These are phyloP conservation scores for Geophilus truncorum DNA, from an alignment of 2,888 invertebrate species.

Conservation along the genomic window DNA sequence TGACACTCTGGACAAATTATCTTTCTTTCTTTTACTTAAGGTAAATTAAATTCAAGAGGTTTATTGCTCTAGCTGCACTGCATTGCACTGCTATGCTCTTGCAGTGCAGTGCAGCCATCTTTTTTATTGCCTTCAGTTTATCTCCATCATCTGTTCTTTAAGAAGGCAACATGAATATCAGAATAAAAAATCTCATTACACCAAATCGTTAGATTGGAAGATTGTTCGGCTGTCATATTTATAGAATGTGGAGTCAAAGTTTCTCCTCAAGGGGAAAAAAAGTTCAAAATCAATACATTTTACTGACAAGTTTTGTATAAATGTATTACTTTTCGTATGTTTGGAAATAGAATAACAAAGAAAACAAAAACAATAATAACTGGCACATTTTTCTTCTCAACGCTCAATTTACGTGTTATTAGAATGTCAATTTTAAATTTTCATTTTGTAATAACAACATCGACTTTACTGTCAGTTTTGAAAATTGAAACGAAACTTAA, in stretches of 20 bases:
- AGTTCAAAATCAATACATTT: neutral
- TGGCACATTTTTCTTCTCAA: too few relatives aligned
- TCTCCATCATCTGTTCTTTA: neutral
- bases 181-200: neutral
- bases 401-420: too few relatives aligned
- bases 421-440: too few relatives aligned
- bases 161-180: neutral
- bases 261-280: neutral
- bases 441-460: too few relatives aligned
- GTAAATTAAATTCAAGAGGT: neutral
- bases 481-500: too few relatives aligned
- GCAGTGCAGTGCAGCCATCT: neutral
- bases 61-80: neutral
- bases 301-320: neutral
- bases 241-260: neutral
- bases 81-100: too few relatives aligned
- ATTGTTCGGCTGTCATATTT: neutral
- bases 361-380: neutral
- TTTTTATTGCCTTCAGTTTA: neutral
- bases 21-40: neutral
- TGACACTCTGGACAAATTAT: constrained; percentile 1
- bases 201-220: constrained; percentile 7
- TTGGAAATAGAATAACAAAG: neutral
- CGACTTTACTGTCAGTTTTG: too few relatives aligned
- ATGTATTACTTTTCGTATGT: neutral